Evolutionary conservation across 2,888 invertebrate genomes (phyloP).

Genomic region (Epiblema foenella): DNA sequence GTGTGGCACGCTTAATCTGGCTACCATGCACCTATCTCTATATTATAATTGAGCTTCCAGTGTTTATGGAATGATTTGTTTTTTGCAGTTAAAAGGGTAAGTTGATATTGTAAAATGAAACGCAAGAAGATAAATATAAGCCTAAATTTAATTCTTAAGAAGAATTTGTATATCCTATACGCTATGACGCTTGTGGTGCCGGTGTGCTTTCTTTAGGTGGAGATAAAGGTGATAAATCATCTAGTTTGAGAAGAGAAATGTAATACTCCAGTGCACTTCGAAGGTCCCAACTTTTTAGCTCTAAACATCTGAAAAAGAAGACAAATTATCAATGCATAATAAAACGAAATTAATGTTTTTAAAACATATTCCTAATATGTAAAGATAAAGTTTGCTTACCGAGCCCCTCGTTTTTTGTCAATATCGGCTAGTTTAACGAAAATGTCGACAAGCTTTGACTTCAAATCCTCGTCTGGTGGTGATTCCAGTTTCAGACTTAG

Average conservation of each 20-base stretch:
- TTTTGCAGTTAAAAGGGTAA: background rate
- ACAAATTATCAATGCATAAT: constrained; percentile 10
- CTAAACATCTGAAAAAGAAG: constrained; percentile 84
- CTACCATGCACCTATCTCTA: no score
- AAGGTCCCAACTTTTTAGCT: constrained; percentile 87
- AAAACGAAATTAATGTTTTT: background rate
- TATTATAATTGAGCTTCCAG: no score
- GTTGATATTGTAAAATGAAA: background rate
- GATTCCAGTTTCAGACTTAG: constrained; percentile 64
- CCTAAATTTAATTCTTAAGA: constrained; percentile 8
- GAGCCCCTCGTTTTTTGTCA: constrained; percentile 59
- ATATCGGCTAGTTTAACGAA: constrained; percentile 70
- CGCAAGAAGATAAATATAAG: background rate
- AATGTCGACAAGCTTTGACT: constrained; percentile 61
- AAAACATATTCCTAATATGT: background rate
- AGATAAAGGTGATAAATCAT: constrained; percentile 56
- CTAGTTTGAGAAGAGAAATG: constrained; percentile 60
- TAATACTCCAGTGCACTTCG: constrained; percentile 69
- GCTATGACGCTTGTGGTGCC: constrained; percentile 19
- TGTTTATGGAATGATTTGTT: no score
- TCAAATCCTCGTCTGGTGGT: constrained; percentile 64
- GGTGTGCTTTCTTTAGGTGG: constrained; percentile 3
- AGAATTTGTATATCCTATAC: background rate
- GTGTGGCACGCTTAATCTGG: no score
- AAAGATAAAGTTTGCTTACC: constrained; percentile 55